Base-by-base conservation (phyloP, 1,140 invertebrate species). In the Prorops nasuta region DNA sequence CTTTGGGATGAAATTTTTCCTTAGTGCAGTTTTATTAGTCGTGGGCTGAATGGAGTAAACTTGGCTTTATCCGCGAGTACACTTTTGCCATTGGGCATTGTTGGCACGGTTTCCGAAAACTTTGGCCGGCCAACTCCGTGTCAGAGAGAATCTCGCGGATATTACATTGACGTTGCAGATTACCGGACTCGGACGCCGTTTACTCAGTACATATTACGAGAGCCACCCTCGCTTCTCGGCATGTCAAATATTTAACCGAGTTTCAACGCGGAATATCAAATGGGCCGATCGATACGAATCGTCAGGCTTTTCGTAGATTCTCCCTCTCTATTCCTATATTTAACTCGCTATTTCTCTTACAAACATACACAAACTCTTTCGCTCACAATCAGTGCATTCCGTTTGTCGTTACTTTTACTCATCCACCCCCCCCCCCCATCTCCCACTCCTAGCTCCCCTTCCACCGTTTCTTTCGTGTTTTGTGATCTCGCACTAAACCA, bases 91-190 rank as follows among this genome's bases (percentile, higher is more conserved):
- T 21, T 12, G 36, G 34, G 28, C 22, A 46, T 45, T 48, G 49
- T 53, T 46, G 54, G 46, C 47, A 31, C 16, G 44, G 46, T 49
- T 50, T 53, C 34, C 20, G 58, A 61, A 61, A 61, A 61, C 59
- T 60, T 60, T 49, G 52, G 34, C 34, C 36, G 34, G 44, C 32
- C 47, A 52, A 60, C 58, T 60, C 54, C 49, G 51, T 56, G 59
- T 60, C 59, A 61, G 56, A 58, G 41, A 53, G 50, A 62, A 60
- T 62, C 58, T 54, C 60, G 60, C 56, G 61, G 63, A 65, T 65
- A 65, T 65, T 65, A 65, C 63, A 65, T 65, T 65, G 63, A 63
- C 61, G 63, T 51, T 65, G 52, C 61, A 65, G 63, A 65, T 65
- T 65, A 65, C 47, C 60, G 51, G 44, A 46, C 49, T 40, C 10